A percentile compares a stretch with the other conserved stretches of the same genome.
phyloP scores from a whole-genome alignment of 2,797 vertebrate species.

The Mallotus villosus region DNA sequence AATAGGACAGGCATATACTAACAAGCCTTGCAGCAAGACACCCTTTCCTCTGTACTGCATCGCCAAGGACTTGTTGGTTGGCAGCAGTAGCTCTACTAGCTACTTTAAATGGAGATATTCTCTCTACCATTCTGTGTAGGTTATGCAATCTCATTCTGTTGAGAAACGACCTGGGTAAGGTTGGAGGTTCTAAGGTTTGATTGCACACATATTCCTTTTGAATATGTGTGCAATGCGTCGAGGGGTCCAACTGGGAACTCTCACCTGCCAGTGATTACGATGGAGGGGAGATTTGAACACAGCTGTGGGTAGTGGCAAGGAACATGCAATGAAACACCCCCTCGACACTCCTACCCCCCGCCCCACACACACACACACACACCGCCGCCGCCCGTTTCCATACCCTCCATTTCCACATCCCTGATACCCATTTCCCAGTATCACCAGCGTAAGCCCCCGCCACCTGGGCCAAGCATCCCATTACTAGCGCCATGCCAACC shows the following conservation, averaged over 20 bases:
- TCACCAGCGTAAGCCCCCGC: slow-evolving; percentile 31
- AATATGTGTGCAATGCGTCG: slow-evolving; percentile 10
- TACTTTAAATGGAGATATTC: neutral
- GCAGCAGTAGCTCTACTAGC: slow-evolving; percentile 5
- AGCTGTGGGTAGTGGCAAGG: slow-evolving; percentile 51
- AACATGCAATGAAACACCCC: slow-evolving; percentile 50
- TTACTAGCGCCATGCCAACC: slow-evolving; percentile 70
- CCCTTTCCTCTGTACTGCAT: slow-evolving; percentile 39
- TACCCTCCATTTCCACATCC: slow-evolving; percentile 44
- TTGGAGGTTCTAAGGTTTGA: too few relatives aligned
- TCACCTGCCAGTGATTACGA: slow-evolving; percentile 30
- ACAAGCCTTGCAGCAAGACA: slow-evolving; percentile 19
- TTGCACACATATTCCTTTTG: too few relatives aligned
- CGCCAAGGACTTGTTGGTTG: slow-evolving; percentile 19
- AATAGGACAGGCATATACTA: slow-evolving; percentile 32
- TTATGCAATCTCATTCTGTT: neutral
- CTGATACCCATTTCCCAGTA: slow-evolving; percentile 56
- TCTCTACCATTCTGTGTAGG: neutral
- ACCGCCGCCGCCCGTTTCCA: slow-evolving; percentile 18
- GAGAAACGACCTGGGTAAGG: neutral
- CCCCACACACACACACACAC: slow-evolving; percentile 17
- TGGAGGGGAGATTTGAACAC: slow-evolving; percentile 29
- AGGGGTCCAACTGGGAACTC: slow-evolving; percentile 16
- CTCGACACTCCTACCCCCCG: slow-evolving; percentile 29
- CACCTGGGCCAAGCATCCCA: slow-evolving; percentile 46